Evolutionary conservation across 2,888 invertebrate genomes (phyloP).

Genomic region (Lucinisca nassula): DNA sequence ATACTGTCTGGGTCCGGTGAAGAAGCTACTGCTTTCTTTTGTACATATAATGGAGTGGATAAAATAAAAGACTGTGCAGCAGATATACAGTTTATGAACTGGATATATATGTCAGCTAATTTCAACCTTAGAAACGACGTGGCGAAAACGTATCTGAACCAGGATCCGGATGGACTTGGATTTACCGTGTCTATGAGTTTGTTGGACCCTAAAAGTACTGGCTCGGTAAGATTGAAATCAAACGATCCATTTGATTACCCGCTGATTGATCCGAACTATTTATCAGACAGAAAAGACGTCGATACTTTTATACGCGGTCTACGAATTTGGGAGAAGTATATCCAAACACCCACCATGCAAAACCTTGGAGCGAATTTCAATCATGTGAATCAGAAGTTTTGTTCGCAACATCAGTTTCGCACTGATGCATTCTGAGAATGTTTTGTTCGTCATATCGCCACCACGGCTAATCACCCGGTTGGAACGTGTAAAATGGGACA

Average conservation of each 20-base stretch:
- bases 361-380: not conserved
- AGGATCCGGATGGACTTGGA: not conserved
- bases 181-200: not conserved
- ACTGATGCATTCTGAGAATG: not conserved
- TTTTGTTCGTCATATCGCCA: not conserved
- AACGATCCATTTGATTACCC: not conserved
- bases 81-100: not conserved
- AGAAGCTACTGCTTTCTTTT: not conserved
- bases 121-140: not conserved
- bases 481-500: not conserved
- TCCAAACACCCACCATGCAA: not conserved
- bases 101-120: not conserved
- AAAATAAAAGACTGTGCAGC: not conserved
- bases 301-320: not conserved
- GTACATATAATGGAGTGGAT: not conserved
- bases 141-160: not conserved
- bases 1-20: not conserved
- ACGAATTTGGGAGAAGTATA: not conserved
- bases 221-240: not conserved
- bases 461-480: not conserved
- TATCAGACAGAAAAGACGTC: not conserved
- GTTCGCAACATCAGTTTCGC: not conserved
- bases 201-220: not conserved
- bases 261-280: not conserved
- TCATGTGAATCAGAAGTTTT: not conserved